A percentile compares a stretch with the other conserved stretches of the same genome.
phyloP scores from a whole-genome alignment of 2,797 vertebrate genomes.

The Momotus momota region DNA sequence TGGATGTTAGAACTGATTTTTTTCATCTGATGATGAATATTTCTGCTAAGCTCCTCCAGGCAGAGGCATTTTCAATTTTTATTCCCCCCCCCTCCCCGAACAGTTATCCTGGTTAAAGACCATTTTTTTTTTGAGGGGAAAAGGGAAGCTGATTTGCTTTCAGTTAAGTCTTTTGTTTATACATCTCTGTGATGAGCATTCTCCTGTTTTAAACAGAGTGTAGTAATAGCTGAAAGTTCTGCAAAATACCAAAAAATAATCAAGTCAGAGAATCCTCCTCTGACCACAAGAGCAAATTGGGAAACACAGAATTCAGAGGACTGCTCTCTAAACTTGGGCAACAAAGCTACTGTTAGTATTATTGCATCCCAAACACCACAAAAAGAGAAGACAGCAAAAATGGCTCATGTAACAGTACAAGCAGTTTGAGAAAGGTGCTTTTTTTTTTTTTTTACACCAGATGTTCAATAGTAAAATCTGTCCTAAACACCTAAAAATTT shows the following conservation, averaged over 20 bases:
- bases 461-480: neutral
- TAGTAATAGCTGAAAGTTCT: neutral
- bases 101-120: neutral
- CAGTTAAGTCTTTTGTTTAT: neutral
- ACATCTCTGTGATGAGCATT: neutral
- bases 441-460: neutral
- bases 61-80: neutral
- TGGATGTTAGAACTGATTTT: neutral
- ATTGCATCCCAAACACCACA: neutral
- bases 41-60: neutral
- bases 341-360: neutral
- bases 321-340: neutral
- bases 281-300: neutral
- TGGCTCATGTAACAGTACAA: neutral
- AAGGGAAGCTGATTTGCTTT: neutral
- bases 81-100: no score
- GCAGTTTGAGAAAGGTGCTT: neutral
- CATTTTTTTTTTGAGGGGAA: neutral
- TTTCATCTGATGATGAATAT: rapidly evolving
- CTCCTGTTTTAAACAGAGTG: neutral
- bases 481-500: neutral
- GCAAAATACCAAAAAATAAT: neutral
- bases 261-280: neutral
- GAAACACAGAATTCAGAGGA: neutral
- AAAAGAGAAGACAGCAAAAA: neutral